phyloP scores from a whole-genome alignment of 2,888 invertebrate genomes.

The Congeria kusceri region DNA sequence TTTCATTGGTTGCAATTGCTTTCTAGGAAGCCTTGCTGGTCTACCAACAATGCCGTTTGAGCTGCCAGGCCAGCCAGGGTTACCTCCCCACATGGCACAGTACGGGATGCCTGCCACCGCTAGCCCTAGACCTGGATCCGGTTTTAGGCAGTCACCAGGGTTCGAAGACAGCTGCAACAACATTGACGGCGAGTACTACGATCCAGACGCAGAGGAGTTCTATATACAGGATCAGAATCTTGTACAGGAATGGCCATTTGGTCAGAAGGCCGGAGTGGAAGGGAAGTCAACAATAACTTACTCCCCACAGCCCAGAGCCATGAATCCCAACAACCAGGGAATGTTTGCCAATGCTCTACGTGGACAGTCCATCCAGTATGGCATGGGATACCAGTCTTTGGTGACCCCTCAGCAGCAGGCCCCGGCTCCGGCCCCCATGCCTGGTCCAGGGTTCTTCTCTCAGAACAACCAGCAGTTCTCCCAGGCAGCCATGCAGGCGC shows the following conservation, averaged over 20 bases:
- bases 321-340: constrained; percentile 63
- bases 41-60: constrained; percentile 23
- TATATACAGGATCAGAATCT: constrained; percentile 72
- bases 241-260: constrained; percentile 80
- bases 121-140: constrained; percentile 56
- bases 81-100: constrained; percentile 59
- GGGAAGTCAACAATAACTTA: constrained; percentile 77
- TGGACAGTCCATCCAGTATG: constrained; percentile 78
- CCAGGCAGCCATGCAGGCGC: background rate
- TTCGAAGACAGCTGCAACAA: constrained; percentile 69
- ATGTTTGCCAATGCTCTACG: constrained; percentile 75
- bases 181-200: constrained; percentile 74
- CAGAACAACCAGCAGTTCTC: constrained; percentile 42
- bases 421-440: constrained; percentile 55
- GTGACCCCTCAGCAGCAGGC: constrained; percentile 35
- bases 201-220: constrained; percentile 67
- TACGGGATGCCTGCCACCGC: constrained; percentile 47
- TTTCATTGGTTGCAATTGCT: background rate
- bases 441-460: constrained; percentile 80
- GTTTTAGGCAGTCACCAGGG: constrained; percentile 41
- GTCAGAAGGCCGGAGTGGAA: constrained; percentile 73
- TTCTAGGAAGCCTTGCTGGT: background rate
- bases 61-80: constrained; percentile 30
- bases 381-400: constrained; percentile 35
- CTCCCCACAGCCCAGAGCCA: constrained; percentile 62